Conservation (phyloP, 2,797 vertebrate species). For the Gephyroberyx darwinii region DNA sequence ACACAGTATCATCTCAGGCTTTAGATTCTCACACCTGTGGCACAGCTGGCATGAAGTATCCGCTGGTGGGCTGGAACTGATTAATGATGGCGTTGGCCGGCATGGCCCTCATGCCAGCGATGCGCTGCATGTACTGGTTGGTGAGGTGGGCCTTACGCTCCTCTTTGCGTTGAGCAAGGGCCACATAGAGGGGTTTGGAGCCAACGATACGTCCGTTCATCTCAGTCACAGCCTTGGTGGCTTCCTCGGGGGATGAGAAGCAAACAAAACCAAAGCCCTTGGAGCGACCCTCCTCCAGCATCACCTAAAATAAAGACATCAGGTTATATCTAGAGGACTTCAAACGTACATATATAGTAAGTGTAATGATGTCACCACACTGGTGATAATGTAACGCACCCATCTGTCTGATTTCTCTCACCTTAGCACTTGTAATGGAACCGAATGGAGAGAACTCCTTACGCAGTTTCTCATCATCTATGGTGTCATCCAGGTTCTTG, state of each 20-base stretch:
- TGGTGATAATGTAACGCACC: neutral
- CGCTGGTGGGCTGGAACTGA: slow-evolving; percentile 97
- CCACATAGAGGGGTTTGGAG: slow-evolving; percentile 96
- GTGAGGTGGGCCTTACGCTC: slow-evolving; percentile 98
- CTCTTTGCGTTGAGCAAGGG: slow-evolving; percentile 96
- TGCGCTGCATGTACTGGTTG: slow-evolving; percentile 99
- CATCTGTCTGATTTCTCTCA: slow-evolving; percentile 49
- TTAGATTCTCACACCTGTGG: slow-evolving; percentile 78
- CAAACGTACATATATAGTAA: neutral
- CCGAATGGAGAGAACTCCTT: slow-evolving; percentile 99
- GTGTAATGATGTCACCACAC: neutral
- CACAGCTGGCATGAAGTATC: slow-evolving; percentile 97
- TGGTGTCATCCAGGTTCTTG: slow-evolving; percentile 98
- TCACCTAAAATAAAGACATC: slow-evolving; percentile 83
- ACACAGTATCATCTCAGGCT: neutral
- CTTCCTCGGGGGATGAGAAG: slow-evolving; percentile 98
- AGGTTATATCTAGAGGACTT: neutral
- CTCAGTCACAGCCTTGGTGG: slow-evolving; percentile 98
- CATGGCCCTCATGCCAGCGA: slow-evolving; percentile 98
- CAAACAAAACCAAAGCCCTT: slow-evolving; percentile 99
- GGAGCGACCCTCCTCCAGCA: slow-evolving; percentile 97
- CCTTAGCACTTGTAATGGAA: slow-evolving; percentile 98
- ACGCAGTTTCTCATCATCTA: slow-evolving; percentile 97
- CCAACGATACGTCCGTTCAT: slow-evolving; percentile 99
- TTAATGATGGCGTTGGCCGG: slow-evolving; percentile 97